Conservation (phyloP, 2,888 invertebrate genomes). For the Xestoiulus laeticollis region DNA sequence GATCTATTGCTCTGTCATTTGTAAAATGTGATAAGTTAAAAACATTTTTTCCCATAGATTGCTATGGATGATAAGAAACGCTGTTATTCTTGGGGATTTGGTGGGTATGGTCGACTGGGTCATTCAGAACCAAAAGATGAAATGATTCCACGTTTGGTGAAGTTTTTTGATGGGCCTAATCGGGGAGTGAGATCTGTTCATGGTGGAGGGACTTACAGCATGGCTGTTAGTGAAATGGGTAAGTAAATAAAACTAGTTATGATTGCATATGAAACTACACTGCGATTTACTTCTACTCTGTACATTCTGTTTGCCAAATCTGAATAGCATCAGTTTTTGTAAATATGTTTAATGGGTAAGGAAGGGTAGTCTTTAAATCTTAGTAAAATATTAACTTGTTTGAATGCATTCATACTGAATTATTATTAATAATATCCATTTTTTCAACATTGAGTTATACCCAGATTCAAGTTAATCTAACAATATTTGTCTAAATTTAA, state of each 20-base stretch:
- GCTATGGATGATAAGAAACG: constrained; percentile 88
- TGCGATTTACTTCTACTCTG: too few relatives aligned
- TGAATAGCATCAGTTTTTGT: too few relatives aligned
- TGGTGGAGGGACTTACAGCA: constrained; percentile 87
- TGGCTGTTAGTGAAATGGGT: constrained; percentile 83
- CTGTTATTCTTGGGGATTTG: constrained; percentile 95
- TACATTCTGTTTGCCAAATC: too few relatives aligned
- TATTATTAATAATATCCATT: too few relatives aligned
- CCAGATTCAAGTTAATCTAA: too few relatives aligned
- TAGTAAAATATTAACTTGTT: too few relatives aligned
- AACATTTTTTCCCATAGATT: constrained; percentile 67
- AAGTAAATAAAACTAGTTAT: constrained; percentile 57
- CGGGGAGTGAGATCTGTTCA: constrained; percentile 82
- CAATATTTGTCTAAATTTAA: too few relatives aligned
- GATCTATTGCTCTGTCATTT: not conserved
- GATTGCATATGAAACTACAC: too few relatives aligned
- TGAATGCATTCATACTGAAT: too few relatives aligned
- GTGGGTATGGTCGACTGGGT: constrained; percentile 91
- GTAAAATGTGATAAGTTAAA: not conserved
- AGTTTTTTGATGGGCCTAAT: constrained; percentile 85
- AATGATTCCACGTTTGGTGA: constrained; percentile 82
- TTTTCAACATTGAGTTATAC: too few relatives aligned
- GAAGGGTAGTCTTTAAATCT: too few relatives aligned
- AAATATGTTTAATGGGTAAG: too few relatives aligned
- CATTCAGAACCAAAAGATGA: constrained; percentile 94